Conservation (phyloP, 2,113 vertebrate species). For the Phyllopteryx taeniolatus region DNA sequence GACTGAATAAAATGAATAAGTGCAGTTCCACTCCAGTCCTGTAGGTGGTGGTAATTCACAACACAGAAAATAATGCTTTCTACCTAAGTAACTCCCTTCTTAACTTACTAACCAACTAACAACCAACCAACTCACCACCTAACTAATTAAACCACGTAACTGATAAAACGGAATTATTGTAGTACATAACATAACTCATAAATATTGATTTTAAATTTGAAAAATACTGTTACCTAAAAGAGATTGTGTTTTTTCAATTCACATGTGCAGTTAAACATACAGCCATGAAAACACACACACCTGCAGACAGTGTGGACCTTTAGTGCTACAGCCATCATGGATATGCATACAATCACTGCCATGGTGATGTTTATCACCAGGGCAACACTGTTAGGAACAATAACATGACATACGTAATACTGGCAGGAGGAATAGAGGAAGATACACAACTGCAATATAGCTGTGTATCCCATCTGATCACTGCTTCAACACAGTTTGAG, state of each 20-base stretch:
- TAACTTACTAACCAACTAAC: too few species aligned
- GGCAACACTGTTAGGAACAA: slow-evolving; percentile 11
- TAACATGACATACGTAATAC: background rate
- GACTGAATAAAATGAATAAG: background rate
- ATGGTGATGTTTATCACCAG: slow-evolving; percentile 20
- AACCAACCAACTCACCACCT: background rate
- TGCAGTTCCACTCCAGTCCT: background rate
- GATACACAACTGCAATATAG: slow-evolving; percentile 15
- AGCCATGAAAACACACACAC: background rate
- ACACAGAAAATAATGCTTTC: background rate
- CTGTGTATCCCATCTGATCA: background rate
- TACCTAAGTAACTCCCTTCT: background rate
- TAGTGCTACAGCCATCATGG: slow-evolving; percentile 1
- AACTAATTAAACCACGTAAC: background rate
- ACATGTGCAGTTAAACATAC: too few species aligned
- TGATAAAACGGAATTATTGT: background rate
- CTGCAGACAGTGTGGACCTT: too few species aligned
- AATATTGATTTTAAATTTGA: background rate
- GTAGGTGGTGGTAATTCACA: background rate
- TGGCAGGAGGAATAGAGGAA: background rate
- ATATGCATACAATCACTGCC: slow-evolving; percentile 19
- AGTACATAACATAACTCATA: background rate
- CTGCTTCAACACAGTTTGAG: background rate
- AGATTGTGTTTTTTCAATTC: too few species aligned
- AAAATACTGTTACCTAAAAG: too few species aligned